Evolutionary conservation across 2,888 invertebrate species (phyloP), one percentile per base, ranked within the genome.

Genomic region (Agrochola litura): DNA sequence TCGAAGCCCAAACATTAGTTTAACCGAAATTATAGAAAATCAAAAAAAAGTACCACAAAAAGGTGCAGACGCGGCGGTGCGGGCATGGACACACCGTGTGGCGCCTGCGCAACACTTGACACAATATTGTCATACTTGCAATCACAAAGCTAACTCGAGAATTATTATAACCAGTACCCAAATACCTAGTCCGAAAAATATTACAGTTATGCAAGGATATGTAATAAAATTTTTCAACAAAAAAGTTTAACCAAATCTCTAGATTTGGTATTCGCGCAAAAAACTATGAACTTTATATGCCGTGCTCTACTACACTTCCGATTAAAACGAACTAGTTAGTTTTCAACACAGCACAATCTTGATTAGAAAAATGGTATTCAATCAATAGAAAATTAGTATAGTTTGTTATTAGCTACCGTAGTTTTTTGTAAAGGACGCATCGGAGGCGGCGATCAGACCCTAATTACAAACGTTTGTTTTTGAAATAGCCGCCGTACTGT

Each of bases 1-100:
- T 96, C 95, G 95, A 95, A 96, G 94, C 93, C 95, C 96, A 96
- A 96, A 96, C 96, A 96, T 96, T 96, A 95, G 96, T 95, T 96
- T 96, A 95, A 94, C 95, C 94, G 91, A 95, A 95, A 96, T 96
- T 96, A 96, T 92, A 93, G 93, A 94, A 95, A 96, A 95, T 92
- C 93, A 93, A 96, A 95, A 96, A 96, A 96, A 96, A 96, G 82
- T 79, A 64, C 63, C 76, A 89, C 92, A 95, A 96, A 96, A 96
- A 95, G 86, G 87, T 88, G 90, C 91, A 93, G 94, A 92, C 91
- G 90, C 89, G 90, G 87, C 83, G 87, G 84, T 90, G 90, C 89
- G 90, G 93, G 90, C 82, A 87, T 86, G 87, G 87, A 79, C 88
- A 91, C 74, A 90, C 67, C 58, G 91, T 87, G 91, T 89, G 93